A percentile compares a stretch with the other conserved stretches of the same genome.
Evolutionary conservation across 2,113 vertebrate species (phyloP).

Genomic region (Pavo muticus): DNA sequence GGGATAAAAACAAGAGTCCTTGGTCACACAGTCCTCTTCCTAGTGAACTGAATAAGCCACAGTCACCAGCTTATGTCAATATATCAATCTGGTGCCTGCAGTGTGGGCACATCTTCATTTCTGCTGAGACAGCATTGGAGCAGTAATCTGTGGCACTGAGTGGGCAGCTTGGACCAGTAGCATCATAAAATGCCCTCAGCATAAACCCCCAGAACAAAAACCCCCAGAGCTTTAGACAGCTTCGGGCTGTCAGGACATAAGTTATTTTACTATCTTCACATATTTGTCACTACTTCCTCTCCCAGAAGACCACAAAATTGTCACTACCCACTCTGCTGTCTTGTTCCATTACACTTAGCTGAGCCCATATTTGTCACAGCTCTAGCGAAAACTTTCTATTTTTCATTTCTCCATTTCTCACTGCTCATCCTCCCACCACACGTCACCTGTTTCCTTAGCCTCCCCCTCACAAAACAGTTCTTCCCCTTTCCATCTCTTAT

Average conservation of each 20-base stretch:
- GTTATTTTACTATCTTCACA: background rate
- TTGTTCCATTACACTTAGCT: conserved; percentile 24
- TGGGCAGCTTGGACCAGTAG: background rate
- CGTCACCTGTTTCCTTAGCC: conserved; percentile 51
- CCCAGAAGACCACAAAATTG: background rate
- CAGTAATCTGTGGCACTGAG: background rate
- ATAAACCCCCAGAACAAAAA: background rate
- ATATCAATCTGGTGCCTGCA: background rate
- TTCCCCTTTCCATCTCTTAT: conserved; percentile 61
- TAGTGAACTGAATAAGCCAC: background rate
- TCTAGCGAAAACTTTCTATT: conserved; percentile 41
- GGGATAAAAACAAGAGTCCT: background rate
- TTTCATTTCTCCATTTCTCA: conserved; percentile 72
- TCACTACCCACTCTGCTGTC: background rate
- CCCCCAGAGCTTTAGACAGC: background rate
- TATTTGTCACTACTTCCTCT: conserved; percentile 41
- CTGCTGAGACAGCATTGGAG: background rate
- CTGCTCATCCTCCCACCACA: background rate
- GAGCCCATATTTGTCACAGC: background rate
- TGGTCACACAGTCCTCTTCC: background rate
- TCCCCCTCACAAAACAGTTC: conserved; percentile 50
- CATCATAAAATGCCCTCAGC: background rate
- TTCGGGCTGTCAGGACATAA: background rate
- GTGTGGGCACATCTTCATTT: background rate
- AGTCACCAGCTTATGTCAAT: background rate